These are phyloP conservation scores for Ochlodes sylvanus DNA, from an alignment of 2,888 invertebrate species.

Conservation along the genomic window DNA sequence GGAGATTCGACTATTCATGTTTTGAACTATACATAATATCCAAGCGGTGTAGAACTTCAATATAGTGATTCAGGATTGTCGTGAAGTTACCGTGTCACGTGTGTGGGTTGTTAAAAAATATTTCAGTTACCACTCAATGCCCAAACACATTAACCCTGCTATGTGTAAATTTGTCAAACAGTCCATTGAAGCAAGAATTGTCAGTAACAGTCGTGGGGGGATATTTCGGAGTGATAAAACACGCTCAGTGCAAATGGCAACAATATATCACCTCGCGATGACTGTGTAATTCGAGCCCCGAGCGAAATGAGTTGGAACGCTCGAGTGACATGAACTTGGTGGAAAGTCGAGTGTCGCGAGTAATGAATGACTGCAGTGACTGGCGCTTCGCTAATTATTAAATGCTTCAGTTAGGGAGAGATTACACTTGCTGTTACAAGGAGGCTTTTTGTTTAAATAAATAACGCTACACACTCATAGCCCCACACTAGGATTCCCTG, in stretches of 20 bases:
- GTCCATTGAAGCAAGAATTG: background rate
- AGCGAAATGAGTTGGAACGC: constrained; percentile 26
- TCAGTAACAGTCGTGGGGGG: background rate
- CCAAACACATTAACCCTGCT: too few species aligned
- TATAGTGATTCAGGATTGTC: too few species aligned
- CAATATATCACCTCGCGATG: constrained; percentile 22
- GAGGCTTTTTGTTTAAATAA: too few species aligned
- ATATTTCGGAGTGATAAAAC: background rate
- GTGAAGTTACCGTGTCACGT: too few species aligned
- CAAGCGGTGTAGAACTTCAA: too few species aligned
- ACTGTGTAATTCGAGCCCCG: constrained; percentile 23
- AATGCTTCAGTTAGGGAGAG: constrained; percentile 19
- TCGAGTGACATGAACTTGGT: constrained; percentile 45
- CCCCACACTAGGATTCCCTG: too few species aligned
- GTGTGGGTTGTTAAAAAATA: too few species aligned
- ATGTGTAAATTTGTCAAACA: background rate
- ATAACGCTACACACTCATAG: too few species aligned
- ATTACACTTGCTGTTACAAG: constrained; percentile 23
- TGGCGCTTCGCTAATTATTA: constrained; percentile 60
- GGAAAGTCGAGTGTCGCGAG: constrained; percentile 57
- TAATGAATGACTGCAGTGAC: constrained; percentile 67
- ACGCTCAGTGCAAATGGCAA: constrained; percentile 26
- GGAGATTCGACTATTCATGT: too few species aligned
- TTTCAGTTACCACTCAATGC: too few species aligned
- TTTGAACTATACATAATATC: too few species aligned